phyloP scores from a whole-genome alignment of 2,888 invertebrate species.

The Rhogogaster chlorosoma region DNA sequence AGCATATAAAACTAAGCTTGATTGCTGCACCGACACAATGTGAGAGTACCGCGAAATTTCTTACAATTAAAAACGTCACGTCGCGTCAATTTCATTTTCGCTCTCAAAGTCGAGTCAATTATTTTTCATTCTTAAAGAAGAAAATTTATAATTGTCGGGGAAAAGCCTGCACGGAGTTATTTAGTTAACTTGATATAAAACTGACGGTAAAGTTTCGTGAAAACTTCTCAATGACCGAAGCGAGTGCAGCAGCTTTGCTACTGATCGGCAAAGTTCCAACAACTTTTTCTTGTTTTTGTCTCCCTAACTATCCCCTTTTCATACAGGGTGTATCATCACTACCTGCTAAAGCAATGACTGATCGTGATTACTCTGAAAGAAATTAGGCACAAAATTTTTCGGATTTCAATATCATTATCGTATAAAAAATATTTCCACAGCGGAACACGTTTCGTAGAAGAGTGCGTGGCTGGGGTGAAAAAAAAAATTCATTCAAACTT shows the following conservation, averaged over 20 bases:
- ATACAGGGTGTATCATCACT: not conserved
- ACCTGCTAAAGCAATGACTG: not conserved
- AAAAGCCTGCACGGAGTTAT: not conserved
- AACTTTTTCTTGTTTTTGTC: constrained; percentile 17
- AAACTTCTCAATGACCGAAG: constrained; percentile 33
- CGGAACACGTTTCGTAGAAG: not conserved
- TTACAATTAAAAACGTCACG: not conserved
- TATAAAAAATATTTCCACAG: not conserved
- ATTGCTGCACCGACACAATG: not conserved
- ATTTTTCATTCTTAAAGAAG: not conserved
- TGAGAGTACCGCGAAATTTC: not conserved
- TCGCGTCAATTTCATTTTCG: not conserved
- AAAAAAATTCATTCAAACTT: not conserved
- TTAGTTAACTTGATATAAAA: not conserved
- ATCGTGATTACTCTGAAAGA: not conserved
- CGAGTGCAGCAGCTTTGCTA: constrained; percentile 9
- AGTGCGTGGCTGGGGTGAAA: not conserved
- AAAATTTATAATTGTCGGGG: constrained; percentile 3
- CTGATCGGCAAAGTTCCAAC: constrained; percentile 10
- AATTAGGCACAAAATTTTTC: not conserved
- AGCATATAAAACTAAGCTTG: not conserved
- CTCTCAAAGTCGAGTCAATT: not conserved
- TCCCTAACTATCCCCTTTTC: not conserved
- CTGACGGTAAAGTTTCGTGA: not conserved
- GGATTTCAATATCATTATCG: not conserved